These are phyloP conservation scores for Agrochola circellaris DNA, from an alignment of 2,888 invertebrate genomes.

Conservation along the genomic window DNA sequence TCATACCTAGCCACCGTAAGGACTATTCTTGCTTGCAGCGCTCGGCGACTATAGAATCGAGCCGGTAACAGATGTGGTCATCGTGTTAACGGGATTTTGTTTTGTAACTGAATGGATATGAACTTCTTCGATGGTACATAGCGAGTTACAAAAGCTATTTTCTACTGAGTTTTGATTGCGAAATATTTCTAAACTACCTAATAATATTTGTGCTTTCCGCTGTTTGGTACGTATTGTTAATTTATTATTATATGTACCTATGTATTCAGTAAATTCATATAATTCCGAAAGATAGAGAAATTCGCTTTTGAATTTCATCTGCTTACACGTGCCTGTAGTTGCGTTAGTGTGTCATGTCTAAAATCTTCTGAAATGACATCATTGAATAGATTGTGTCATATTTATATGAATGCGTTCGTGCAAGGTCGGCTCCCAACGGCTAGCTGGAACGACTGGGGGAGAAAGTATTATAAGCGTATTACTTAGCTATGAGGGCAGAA, in stretches of 20 bases:
- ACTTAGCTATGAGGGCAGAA: slow-evolving; percentile 41
- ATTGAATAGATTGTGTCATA: slow-evolving; percentile 72
- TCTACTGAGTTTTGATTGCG: slow-evolving; percentile 5
- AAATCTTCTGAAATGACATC: slow-evolving; percentile 71
- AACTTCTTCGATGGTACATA: too few species aligned
- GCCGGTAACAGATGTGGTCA: too few species aligned
- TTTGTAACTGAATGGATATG: too few species aligned
- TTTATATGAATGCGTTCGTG: slow-evolving; percentile 44
- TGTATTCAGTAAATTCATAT: not conserved
- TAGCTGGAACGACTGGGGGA: slow-evolving; percentile 12
- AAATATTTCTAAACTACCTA: slow-evolving; percentile 10
- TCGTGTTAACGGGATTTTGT: too few species aligned
- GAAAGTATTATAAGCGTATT: slow-evolving; percentile 48
- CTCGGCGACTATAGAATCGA: too few species aligned
- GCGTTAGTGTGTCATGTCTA: slow-evolving; percentile 53
- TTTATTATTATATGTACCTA: too few species aligned
- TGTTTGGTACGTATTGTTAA: not conserved
- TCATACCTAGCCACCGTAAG: too few species aligned
- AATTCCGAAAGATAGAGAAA: not conserved
- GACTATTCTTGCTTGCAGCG: too few species aligned
- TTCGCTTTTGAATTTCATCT: slow-evolving; percentile 11
- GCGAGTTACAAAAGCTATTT: slow-evolving; percentile 25
- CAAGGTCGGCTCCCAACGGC: slow-evolving; percentile 49
- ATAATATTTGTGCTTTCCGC: not conserved
- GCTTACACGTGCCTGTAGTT: slow-evolving; percentile 5